Conservation (phyloP, 2,113 vertebrate genomes). For the Lasiurus borealis region DNA sequence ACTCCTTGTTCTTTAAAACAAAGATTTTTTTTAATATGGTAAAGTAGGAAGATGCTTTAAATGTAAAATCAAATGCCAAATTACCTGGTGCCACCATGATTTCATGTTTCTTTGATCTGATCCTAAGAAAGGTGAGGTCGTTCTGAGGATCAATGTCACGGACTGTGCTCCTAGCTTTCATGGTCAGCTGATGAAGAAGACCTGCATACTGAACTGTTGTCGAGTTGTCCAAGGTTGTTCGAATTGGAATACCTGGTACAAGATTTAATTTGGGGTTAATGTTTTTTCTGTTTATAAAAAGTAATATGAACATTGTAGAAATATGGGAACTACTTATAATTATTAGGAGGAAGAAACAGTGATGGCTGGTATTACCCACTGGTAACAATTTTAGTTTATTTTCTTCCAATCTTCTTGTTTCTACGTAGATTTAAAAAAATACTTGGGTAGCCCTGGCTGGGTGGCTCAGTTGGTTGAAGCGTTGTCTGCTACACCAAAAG, state of each 20-base stretch:
- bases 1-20: neutral
- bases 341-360: neutral
- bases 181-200: constrained; percentile 88
- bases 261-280: constrained; percentile 31
- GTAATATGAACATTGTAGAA: neutral
- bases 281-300: neutral
- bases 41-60: neutral
- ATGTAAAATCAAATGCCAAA: neutral
- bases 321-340: neutral
- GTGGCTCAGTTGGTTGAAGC: too few species aligned
- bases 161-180: constrained; percentile 89
- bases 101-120: constrained; percentile 93
- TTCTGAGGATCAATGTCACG: constrained; percentile 93
- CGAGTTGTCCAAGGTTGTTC: constrained; percentile 91
- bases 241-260: constrained; percentile 90
- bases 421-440: neutral
- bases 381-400: constrained; percentile 13
- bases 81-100: constrained; percentile 93
- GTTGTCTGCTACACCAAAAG: neutral
- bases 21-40: neutral
- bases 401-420: neutral
- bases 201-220: constrained; percentile 90
- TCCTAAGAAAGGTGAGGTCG: constrained; percentile 90
- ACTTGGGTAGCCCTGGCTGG: neutral
- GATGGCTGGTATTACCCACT: neutral